Percentiles rank a stretch among this genome's conserved stretches.
These are phyloP conservation scores for Turritopsis dohrnii DNA, from an alignment of 30 jellyfish, hydroid and myxozoan species.

Conservation along the genomic window DNA sequence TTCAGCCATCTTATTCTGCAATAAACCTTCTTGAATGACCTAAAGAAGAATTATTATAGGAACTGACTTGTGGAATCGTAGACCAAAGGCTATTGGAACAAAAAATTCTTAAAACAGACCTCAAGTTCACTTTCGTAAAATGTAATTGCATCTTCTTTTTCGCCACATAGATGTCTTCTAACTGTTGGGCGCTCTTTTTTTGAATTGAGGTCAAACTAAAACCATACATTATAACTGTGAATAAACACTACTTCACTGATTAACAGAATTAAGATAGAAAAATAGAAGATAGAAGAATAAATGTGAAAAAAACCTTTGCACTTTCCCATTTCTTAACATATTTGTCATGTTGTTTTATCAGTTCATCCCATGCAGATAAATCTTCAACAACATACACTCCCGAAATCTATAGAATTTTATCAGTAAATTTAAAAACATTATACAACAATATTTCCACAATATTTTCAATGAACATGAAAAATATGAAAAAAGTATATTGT, in stretches of 20 bases:
- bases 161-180: constrained; percentile 10
- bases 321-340: constrained; percentile 62
- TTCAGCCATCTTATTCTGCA: constrained; percentile 51
- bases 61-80: too few relatives aligned
- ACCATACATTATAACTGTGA: not conserved
- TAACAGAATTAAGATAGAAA: not conserved
- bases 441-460: too few relatives aligned
- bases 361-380: constrained; percentile 41
- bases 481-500: too few relatives aligned
- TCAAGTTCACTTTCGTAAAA: constrained; percentile 20
- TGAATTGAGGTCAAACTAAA: not conserved
- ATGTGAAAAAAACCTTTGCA: constrained; percentile 36
- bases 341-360: constrained; percentile 59
- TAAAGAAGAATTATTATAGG: too few relatives aligned
- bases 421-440: too few relatives aligned
- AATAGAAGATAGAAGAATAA: not conserved
- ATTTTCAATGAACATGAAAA: too few relatives aligned
- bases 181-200: not conserved
- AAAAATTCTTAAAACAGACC: not conserved
- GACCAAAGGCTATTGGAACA: too few relatives aligned
- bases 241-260: not conserved
- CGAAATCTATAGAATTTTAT: constrained; percentile 33
- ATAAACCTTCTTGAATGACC: constrained; percentile 14
- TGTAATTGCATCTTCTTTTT: constrained; percentile 22
- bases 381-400: constrained; percentile 51